Conservation (phyloP, 2,113 vertebrate genomes). For the Capra hircus region DNA sequence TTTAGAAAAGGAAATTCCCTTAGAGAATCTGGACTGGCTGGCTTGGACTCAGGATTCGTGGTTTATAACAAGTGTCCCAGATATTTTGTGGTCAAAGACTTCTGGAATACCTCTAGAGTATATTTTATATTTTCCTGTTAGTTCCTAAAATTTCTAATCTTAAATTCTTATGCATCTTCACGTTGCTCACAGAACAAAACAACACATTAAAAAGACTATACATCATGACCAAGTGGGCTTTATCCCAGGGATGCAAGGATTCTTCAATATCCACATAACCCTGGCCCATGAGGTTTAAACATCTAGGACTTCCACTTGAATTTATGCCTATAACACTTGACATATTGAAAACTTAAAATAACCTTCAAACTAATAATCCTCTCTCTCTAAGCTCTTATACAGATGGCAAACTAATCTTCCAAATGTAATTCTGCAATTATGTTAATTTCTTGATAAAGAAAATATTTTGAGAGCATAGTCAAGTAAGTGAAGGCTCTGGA, state of each 20-base stretch:
- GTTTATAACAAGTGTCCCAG: neutral
- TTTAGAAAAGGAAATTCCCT: neutral
- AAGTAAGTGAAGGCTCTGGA: neutral
- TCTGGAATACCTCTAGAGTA: neutral
- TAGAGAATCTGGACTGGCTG: neutral
- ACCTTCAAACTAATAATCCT: constrained; percentile 33
- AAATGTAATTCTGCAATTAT: constrained; percentile 14
- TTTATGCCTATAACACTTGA: neutral
- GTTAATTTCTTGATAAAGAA: constrained; percentile 41
- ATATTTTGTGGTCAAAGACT: neutral
- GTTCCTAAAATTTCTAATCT: neutral
- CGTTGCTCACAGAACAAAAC: neutral
- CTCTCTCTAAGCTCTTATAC: neutral
- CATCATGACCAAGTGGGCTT: too few relatives aligned
- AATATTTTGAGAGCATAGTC: neutral
- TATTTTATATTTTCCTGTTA: neutral
- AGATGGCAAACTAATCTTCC: constrained; percentile 34
- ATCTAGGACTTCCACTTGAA: neutral
- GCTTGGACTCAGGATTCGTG: neutral
- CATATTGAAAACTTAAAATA: constrained; percentile 31
- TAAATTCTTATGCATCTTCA: neutral
- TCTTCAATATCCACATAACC: too few relatives aligned
- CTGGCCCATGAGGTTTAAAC: neutral
- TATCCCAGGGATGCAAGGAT: too few relatives aligned
- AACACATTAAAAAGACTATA: too few relatives aligned